Evolutionary conservation across 2,888 invertebrate species (phyloP).

Genomic region (Tholera decimalis): DNA sequence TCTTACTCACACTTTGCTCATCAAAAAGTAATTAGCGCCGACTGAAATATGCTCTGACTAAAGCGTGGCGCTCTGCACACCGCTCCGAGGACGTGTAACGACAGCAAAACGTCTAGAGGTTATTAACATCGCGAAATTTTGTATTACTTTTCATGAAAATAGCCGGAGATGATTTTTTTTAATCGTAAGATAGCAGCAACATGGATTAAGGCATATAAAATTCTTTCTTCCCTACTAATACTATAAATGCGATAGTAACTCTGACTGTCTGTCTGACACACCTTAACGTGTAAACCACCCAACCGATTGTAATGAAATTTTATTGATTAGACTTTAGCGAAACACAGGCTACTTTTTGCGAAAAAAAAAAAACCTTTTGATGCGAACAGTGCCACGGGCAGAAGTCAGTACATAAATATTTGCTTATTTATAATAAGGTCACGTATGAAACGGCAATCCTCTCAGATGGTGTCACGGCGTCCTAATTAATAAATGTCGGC

Average conservation of each 20-base stretch:
- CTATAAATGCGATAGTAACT: too few relatives aligned
- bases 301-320: too few relatives aligned
- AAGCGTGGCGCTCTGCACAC: constrained; percentile 65
- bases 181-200: too few relatives aligned
- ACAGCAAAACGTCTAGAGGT: constrained; percentile 45
- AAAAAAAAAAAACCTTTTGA: too few relatives aligned
- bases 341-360: too few relatives aligned
- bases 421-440: constrained; percentile 57
- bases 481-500: constrained; percentile 74
- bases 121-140: constrained; percentile 37
- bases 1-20: constrained; percentile 80
- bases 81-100: constrained; percentile 33
- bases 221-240: too few relatives aligned
- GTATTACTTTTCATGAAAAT: constrained; percentile 10
- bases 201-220: background rate
- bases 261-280: too few relatives aligned
- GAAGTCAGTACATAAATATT: constrained; percentile 36
- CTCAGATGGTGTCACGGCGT: constrained; percentile 60
- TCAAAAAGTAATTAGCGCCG: constrained; percentile 86
- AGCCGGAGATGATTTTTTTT: background rate
- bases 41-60: constrained; percentile 77
- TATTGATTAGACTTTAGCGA: too few relatives aligned
- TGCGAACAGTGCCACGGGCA: too few relatives aligned
- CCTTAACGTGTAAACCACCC: too few relatives aligned
- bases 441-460: constrained; percentile 45